Conservation (phyloP, 2,888 invertebrate species). For the Drosophila robusta region DNA sequence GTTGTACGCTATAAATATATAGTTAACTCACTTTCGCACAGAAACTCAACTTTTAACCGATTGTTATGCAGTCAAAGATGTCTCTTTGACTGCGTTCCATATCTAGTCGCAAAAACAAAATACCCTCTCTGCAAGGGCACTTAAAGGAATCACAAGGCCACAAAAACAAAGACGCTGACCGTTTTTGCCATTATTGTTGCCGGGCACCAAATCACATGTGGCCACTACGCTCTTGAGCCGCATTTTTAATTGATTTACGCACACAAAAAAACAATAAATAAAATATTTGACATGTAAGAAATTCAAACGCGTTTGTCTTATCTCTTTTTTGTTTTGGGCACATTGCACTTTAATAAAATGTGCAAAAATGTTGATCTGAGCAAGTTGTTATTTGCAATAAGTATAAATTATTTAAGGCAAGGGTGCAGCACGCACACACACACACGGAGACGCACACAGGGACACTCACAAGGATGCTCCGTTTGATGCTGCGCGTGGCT, state of each 20-base stretch:
- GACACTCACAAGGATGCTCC: slow-evolving; percentile 67
- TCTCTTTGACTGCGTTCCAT: background rate
- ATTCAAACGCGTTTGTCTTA: slow-evolving; percentile 12
- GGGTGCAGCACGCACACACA: slow-evolving; percentile 44
- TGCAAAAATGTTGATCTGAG: background rate
- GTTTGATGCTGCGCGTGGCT: slow-evolving; percentile 52
- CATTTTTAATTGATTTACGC: slow-evolving; percentile 33
- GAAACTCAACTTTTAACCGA: background rate
- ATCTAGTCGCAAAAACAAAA: background rate
- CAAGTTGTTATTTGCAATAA: slow-evolving; percentile 32
- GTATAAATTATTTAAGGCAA: slow-evolving; percentile 27
- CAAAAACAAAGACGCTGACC: slow-evolving; percentile 4
- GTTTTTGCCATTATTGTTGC: slow-evolving; percentile 12
- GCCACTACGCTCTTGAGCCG: background rate
- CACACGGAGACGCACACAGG: slow-evolving; percentile 6
- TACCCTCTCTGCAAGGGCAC: background rate
- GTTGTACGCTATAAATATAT: too few species aligned
- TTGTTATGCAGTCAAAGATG: too few species aligned
- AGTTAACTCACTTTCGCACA: background rate
- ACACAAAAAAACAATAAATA: background rate
- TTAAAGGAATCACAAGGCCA: background rate
- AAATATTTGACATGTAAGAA: slow-evolving; percentile 1
- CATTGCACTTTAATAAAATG: background rate
- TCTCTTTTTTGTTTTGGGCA: background rate
- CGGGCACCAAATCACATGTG: background rate